These are phyloP conservation scores for Alloplasta piceator DNA, from an alignment of 2,888 invertebrate species.

Conservation along the genomic window DNA sequence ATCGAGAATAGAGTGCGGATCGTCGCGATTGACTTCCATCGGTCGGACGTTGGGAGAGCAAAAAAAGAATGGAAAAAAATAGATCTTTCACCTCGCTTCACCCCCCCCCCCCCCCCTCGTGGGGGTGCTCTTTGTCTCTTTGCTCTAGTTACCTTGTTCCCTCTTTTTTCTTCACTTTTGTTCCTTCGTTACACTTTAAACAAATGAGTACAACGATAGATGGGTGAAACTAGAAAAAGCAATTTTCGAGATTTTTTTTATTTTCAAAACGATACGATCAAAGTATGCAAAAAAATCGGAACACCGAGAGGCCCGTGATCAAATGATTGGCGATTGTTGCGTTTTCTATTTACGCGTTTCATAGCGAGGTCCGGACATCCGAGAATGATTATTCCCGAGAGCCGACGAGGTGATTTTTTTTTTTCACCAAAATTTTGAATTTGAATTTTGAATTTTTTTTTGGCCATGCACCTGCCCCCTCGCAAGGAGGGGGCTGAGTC, in stretches of 20 bases:
- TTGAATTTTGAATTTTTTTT: constrained; percentile 37
- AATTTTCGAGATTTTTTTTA: not conserved
- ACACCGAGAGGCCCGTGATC: constrained; percentile 72
- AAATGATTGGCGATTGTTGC: constrained; percentile 22
- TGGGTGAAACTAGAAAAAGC: not conserved
- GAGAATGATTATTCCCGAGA: constrained; percentile 10
- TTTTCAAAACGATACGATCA: constrained; percentile 10
- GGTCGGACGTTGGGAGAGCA: not conserved
- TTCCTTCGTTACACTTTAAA: not conserved
- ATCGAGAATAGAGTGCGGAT: not conserved
- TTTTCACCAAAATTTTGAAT: constrained; percentile 22
- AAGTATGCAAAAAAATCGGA: constrained; percentile 63
- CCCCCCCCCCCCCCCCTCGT: not conserved
- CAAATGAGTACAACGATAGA: not conserved
- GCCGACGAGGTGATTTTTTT: constrained; percentile 2
- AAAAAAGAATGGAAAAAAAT: not conserved
- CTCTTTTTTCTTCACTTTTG: not conserved
- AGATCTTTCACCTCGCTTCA: not conserved
- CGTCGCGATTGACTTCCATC: not conserved
- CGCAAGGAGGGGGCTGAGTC: constrained; percentile 37
- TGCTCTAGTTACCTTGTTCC: not conserved
- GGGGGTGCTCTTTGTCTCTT: not conserved
- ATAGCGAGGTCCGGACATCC: constrained; percentile 21
- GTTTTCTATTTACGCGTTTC: constrained; percentile 42
- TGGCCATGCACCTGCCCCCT: constrained; percentile 43